Percentiles rank a stretch among this genome's conserved stretches.
These are phyloP conservation scores for Vombatus ursinus DNA, from an alignment of 2,113 vertebrate species.

Conservation along the genomic window DNA sequence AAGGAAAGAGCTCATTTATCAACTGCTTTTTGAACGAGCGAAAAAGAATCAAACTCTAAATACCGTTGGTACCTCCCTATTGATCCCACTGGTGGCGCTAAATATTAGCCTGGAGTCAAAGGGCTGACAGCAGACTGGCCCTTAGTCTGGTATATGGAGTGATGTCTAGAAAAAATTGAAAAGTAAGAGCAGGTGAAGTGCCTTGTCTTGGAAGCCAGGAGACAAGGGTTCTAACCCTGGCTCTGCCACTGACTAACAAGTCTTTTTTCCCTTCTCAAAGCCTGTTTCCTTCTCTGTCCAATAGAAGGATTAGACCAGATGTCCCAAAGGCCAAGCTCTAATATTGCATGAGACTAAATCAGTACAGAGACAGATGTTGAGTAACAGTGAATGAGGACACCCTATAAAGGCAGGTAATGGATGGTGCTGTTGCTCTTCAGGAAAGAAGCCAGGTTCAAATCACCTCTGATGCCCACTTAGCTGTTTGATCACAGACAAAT, in stretches of 20 bases:
- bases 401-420: neutral
- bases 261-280: neutral
- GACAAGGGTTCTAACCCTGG: neutral
- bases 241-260: neutral
- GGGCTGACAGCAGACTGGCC: neutral
- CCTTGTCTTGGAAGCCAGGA: neutral
- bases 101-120: neutral
- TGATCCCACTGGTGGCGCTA: accelerated
- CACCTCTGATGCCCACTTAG: neutral
- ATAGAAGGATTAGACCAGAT: neutral
- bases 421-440: neutral
- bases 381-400: neutral
- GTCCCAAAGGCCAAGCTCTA: neutral
- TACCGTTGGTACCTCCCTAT: conserved; percentile 18
- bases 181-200: neutral
- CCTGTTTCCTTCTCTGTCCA: neutral
- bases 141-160: neutral
- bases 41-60: conserved; percentile 12
- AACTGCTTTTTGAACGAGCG: conserved; percentile 43
- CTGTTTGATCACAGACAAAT: neutral
- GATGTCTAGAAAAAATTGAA: neutral
- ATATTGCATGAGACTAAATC: neutral
- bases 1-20: conserved; percentile 42
- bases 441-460: neutral
- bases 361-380: neutral